phyloP scores from a whole-genome alignment of 92 coral and sea anemone species.

The Parazoanthus atlanticus region DNA sequence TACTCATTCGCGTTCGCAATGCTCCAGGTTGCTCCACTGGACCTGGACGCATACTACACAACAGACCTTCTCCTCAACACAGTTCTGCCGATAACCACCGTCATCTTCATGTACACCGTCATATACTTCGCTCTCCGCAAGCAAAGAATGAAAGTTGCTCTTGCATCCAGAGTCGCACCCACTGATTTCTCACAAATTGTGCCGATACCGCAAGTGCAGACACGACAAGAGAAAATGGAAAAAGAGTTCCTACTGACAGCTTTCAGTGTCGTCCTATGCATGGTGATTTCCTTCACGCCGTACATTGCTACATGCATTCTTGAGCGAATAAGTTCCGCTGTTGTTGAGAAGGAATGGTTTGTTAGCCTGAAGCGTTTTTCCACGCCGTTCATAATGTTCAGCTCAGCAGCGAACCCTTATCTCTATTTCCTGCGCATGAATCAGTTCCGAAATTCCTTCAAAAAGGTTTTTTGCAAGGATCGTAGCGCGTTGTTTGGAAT shows the following conservation, averaged over 20 bases:
- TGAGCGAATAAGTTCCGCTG: background rate
- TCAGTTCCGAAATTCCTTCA: background rate
- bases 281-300: slow-evolving; percentile 5
- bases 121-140: background rate
- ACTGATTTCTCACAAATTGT: background rate
- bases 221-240: background rate
- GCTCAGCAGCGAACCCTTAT: slow-evolving; percentile 6
- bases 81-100: background rate
- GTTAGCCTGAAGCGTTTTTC: background rate
- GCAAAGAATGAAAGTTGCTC: background rate
- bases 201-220: background rate
- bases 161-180: background rate
- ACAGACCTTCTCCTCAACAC: slow-evolving; percentile 3
- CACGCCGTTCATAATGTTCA: background rate
- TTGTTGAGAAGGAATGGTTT: background rate
- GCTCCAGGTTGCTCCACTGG: background rate
- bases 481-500: background rate
- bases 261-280: background rate
- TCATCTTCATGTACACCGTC: background rate
- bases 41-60: background rate
- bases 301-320: background rate
- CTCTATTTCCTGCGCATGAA: background rate
- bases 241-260: background rate
- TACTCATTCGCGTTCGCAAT: background rate
- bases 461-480: background rate